These are phyloP conservation scores for Glaucidium brasilianum DNA, from an alignment of 2,113 vertebrate genomes.

Conservation along the genomic window DNA sequence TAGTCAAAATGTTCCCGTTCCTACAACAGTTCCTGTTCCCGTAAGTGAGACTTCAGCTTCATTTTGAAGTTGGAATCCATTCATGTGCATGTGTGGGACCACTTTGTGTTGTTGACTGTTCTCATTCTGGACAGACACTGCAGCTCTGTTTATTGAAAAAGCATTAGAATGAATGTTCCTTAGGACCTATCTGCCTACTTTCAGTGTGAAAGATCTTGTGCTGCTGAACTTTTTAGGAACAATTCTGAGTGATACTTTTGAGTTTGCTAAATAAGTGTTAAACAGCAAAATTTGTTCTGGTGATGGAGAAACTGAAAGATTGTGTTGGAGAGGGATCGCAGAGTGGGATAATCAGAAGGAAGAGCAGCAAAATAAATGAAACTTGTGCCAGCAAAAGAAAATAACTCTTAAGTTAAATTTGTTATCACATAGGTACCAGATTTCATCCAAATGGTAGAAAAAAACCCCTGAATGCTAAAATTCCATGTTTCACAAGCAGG, in stretches of 20 bases:
- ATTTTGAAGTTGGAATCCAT: background rate
- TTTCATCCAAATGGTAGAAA: background rate
- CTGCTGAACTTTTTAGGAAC: background rate
- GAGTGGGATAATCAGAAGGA: background rate
- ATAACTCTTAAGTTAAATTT: background rate
- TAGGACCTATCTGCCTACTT: background rate
- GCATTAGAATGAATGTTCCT: background rate
- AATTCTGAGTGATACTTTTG: background rate
- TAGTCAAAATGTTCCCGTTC: conserved; percentile 87
- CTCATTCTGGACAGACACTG: background rate
- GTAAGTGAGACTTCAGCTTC: conserved; percentile 75
- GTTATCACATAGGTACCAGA: background rate
- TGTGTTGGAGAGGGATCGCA: background rate
- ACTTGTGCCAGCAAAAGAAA: background rate
- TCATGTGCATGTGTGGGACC: background rate
- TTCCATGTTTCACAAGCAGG: background rate
- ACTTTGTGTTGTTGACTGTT: background rate
- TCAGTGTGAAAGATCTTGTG: background rate
- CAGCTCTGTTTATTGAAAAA: background rate
- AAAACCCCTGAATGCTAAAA: background rate
- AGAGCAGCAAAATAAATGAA: background rate
- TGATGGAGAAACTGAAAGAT: background rate
- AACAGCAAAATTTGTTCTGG: background rate
- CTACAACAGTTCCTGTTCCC: conserved; percentile 88
- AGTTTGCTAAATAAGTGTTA: background rate